A percentile compares a stretch with the other conserved stretches of the same genome.
Conservation (phyloP, 2,797 vertebrate species). For the Mormyrops boulengeri region DNA sequence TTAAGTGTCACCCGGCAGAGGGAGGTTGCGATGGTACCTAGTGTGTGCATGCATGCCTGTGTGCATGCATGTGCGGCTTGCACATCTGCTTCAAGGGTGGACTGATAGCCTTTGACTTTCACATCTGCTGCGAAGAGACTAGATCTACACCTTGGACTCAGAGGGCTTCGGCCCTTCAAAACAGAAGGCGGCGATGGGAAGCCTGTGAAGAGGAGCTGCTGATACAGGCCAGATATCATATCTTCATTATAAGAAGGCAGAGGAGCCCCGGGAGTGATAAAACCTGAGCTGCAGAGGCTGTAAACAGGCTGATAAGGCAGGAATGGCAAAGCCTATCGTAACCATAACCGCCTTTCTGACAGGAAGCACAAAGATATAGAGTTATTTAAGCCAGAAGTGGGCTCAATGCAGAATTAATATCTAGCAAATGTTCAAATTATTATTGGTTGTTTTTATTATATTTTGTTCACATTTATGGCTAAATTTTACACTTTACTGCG, state of each 20-base stretch:
- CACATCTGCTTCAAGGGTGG: conserved; percentile 27
- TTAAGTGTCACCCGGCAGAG: conserved; percentile 28
- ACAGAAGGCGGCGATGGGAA: conserved; percentile 19
- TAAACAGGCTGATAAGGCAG: conserved; percentile 43
- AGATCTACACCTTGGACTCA: conserved; percentile 35
- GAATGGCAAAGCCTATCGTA: conserved; percentile 32
- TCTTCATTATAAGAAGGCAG: conserved; percentile 40
- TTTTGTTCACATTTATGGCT: background rate
- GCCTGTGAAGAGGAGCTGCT: conserved; percentile 9
- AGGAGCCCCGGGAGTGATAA: conserved; percentile 37
- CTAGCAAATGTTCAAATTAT: background rate
- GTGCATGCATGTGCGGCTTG: conserved; percentile 24
- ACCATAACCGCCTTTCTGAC: conserved; percentile 24
- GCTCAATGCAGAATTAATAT: background rate
- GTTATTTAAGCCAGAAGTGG: background rate
- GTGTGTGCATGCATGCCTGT: background rate
- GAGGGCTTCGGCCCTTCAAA: conserved; percentile 15
- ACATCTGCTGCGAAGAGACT: conserved; percentile 27
- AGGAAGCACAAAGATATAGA: background rate
- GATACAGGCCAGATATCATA: conserved; percentile 41
- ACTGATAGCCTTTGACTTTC: conserved; percentile 24
- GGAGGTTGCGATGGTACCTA: conserved; percentile 29
- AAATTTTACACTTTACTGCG: background rate
- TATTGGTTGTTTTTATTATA: background rate
- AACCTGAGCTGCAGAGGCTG: conserved; percentile 33